A percentile compares a stretch with the other conserved stretches of the same genome.
Conservation (phyloP, 2,113 vertebrate species). For the Dromaius novaehollandiae region DNA sequence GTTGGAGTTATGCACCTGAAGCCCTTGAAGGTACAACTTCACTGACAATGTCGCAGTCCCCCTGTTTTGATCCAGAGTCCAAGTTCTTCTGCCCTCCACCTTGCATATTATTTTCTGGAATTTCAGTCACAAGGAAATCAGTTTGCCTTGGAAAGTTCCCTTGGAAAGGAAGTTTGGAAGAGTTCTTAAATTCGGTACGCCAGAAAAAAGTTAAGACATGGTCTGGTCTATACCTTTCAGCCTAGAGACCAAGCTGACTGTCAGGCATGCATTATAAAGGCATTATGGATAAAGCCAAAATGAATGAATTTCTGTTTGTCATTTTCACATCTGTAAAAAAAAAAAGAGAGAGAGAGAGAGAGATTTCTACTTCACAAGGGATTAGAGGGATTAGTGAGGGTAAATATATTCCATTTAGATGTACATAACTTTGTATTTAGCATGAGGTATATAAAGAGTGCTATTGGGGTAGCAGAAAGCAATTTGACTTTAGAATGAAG, state of each 20-base stretch:
- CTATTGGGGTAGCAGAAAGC: neutral
- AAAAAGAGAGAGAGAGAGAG: neutral
- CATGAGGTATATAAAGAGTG: neutral
- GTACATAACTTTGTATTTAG: neutral
- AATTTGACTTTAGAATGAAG: neutral
- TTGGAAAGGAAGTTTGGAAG: neutral
- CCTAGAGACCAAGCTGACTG: neutral
- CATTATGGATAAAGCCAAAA: neutral
- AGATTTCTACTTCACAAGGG: neutral
- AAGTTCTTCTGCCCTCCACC: neutral
- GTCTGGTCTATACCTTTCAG: neutral
- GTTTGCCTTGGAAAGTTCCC: neutral
- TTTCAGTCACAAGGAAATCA: neutral
- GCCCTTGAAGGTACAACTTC: neutral
- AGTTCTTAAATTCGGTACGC: neutral
- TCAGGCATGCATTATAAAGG: neutral
- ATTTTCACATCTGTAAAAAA: neutral
- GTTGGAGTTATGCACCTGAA: neutral
- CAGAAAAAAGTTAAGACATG: neutral
- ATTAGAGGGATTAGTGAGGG: neutral
- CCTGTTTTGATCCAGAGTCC: neutral
- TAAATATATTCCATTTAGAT: neutral
- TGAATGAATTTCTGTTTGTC: neutral
- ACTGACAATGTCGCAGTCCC: neutral
- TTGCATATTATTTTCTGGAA: neutral